Conservation (phyloP, 64 coral and sea anemone genomes). For the Anthopleura sola region DNA sequence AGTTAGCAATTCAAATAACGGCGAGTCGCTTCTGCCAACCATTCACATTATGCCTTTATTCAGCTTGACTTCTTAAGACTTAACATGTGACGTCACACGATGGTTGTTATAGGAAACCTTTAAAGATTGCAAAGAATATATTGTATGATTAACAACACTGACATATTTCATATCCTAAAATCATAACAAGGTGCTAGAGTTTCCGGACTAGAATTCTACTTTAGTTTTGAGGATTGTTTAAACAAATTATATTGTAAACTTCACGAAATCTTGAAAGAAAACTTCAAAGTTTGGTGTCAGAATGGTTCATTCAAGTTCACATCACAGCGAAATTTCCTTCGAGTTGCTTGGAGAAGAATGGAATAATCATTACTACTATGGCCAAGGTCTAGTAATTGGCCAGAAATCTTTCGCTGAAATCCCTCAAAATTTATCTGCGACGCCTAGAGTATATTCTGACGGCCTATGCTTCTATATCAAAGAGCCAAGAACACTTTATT, state of each 20-base stretch:
- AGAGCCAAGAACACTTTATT: slow-evolving; percentile 5
- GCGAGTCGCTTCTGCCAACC: neutral
- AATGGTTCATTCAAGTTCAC: neutral
- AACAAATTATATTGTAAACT: neutral
- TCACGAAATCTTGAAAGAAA: neutral
- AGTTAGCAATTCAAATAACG: neutral
- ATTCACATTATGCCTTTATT: neutral
- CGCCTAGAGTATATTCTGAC: neutral
- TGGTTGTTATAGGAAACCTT: neutral
- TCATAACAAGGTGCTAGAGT: neutral
- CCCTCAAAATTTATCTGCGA: neutral
- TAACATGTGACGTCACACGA: neutral
- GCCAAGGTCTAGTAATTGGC: neutral
- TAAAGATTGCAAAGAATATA: neutral
- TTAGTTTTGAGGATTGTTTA: neutral
- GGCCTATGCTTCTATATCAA: neutral
- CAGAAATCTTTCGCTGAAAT: neutral
- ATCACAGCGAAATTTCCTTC: neutral
- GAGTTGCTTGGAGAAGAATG: neutral
- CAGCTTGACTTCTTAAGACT: neutral
- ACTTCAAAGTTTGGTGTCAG: neutral
- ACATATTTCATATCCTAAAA: neutral
- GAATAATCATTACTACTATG: neutral
- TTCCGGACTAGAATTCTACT: neutral
- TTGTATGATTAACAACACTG: neutral